Evolutionary conservation across 2,888 invertebrate genomes (phyloP).

Genomic region (Amphimallon solstitiale): DNA sequence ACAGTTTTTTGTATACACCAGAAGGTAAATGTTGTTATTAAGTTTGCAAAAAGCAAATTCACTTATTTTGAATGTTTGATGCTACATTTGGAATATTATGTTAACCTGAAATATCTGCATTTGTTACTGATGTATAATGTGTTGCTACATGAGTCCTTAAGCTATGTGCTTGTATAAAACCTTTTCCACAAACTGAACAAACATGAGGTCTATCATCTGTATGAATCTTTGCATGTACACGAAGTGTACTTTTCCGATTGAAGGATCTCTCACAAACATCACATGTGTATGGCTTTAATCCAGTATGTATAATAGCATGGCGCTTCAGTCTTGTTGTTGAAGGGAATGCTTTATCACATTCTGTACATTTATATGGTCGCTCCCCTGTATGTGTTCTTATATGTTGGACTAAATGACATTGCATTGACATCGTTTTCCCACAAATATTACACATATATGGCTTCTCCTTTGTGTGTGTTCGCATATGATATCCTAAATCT

Average conservation of each 20-base stretch:
- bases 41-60: too few species aligned
- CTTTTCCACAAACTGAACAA: slow-evolving; percentile 53
- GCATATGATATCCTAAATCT: slow-evolving; percentile 58
- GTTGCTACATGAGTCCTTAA: slow-evolving; percentile 34
- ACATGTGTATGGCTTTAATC: slow-evolving; percentile 52
- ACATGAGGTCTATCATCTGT: slow-evolving; percentile 52
- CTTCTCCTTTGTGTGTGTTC: slow-evolving; percentile 58
- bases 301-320: slow-evolving; percentile 54
- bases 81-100: not conserved
- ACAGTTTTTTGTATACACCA: too few species aligned
- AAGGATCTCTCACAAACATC: slow-evolving; percentile 55
- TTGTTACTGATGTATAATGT: slow-evolving; percentile 14
- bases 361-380: slow-evolving; percentile 53
- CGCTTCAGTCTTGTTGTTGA: slow-evolving; percentile 52
- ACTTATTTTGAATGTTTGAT: too few species aligned
- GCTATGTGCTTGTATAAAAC: slow-evolving; percentile 38
- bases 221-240: slow-evolving; percentile 50
- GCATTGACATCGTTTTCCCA: slow-evolving; percentile 58
- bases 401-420: slow-evolving; percentile 55
- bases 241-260: slow-evolving; percentile 32
- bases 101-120: not conserved
- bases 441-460: slow-evolving; percentile 59
- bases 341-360: slow-evolving; percentile 52
- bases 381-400: slow-evolving; percentile 56
- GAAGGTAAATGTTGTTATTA: too few species aligned